Base-by-base conservation (phyloP, 2,797 vertebrate genomes). In the Peromyscus melanophrys region DNA sequence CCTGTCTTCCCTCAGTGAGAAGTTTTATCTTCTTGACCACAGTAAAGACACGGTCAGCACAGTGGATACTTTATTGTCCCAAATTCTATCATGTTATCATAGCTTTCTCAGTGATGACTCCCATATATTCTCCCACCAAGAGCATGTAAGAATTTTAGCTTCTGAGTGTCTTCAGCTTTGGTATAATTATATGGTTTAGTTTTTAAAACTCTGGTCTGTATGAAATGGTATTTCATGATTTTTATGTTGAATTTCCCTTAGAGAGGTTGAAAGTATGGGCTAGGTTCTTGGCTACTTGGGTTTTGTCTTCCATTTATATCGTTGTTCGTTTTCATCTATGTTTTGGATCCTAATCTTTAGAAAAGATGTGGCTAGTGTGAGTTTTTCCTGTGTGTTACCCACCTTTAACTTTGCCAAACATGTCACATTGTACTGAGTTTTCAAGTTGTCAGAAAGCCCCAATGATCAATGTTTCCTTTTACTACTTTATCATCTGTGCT, bases 301-400 rank as follows among this genome's bases (percentile, higher is more conserved):
- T 83, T 97, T 95, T 93, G 19, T 82, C 65, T 91, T 94, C 94
- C 34, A 80, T 83, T 67, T 77, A 46, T 65, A 67, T 75, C 55
- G 6, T 89, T 88, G 14, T 75, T 88, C 77, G 29, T 81, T 65
- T 87, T 90, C 61, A 59, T 93, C 40, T 49, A 46, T 17, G 10
- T 92, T 90, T 52, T 90, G 16, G n/a, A 55, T 84, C 55, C 37
- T 63, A 78, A 78, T 31, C 25, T 49, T 94, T 77, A 82, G 40
- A 83, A 96, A 90, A 14, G 29, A 1, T 96, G 65, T 92, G 65
- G 10, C 69, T 81, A 55, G 25, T 89, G 19, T 76, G 46, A 46
- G 19, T 89, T 55, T 55, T 91, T 34, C 55, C 23, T 95, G 46
- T 87, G 71, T 34, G 13, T 87, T 57, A 76, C n/a, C 49, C 77